Conservation (phyloP, 1,140 invertebrate species). For the Dufourea novaeangliae region DNA sequence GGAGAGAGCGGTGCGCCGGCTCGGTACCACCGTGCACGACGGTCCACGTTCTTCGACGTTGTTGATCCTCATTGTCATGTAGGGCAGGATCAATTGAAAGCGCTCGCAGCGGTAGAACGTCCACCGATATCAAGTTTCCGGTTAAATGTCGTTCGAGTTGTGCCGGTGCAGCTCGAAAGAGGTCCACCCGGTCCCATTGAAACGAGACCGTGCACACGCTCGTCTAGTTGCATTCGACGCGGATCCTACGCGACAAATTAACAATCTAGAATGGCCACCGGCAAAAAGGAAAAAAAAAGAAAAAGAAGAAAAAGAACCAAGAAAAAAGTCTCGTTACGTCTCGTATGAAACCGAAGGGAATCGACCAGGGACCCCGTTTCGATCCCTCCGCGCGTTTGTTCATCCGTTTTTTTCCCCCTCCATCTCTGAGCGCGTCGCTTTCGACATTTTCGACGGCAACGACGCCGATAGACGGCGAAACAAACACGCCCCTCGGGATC, state of each 20-base stretch:
- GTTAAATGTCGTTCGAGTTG: constrained; percentile 64
- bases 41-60: constrained; percentile 52
- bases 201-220: constrained; percentile 47
- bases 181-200: constrained; percentile 46
- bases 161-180: constrained; percentile 62
- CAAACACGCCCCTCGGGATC: neutral
- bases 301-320: too few species aligned
- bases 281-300: neutral
- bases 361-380: neutral
- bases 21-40: constrained; percentile 15
- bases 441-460: neutral
- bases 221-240: constrained; percentile 52
- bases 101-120: constrained; percentile 58
- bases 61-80: constrained; percentile 63
- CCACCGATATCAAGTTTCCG: constrained; percentile 69
- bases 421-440: neutral
- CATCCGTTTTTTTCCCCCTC: neutral
- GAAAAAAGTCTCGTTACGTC: neutral
- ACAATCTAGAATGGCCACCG: constrained; percentile 57
- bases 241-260: constrained; percentile 61
- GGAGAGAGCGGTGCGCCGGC: constrained; percentile 38
- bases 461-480: neutral
- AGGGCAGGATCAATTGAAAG: constrained; percentile 63
- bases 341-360: constrained; percentile 3
- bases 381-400: neutral